A percentile compares a stretch with the other conserved stretches of the same genome.
phyloP scores from a whole-genome alignment of 2,797 vertebrate genomes.

The Bucorvus abyssinicus region DNA sequence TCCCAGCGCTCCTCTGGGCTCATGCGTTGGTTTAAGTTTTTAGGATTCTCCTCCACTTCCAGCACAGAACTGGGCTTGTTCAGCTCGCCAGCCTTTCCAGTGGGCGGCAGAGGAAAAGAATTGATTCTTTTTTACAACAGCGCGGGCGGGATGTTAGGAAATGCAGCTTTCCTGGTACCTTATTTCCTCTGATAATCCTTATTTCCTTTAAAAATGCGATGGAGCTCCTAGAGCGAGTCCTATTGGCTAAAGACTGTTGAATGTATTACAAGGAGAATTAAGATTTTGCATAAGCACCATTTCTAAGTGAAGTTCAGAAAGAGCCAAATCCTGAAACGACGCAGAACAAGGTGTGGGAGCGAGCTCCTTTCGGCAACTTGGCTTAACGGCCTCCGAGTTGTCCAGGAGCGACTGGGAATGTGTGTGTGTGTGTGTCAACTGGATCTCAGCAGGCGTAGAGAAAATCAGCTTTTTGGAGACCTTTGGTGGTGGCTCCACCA shows the following conservation, averaged over 20 bases:
- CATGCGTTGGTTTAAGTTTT: no score
- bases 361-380: background rate
- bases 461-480: background rate
- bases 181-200: background rate
- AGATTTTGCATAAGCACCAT: background rate
- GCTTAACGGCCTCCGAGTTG: background rate
- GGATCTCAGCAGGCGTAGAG: background rate
- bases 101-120: background rate
- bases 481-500: background rate
- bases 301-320: background rate
- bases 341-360: background rate
- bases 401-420: accelerated
- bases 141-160: background rate
- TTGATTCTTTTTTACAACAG: background rate
- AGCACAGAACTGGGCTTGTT: background rate
- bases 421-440: background rate
- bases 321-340: background rate
- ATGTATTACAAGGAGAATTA: background rate
- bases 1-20: no score
- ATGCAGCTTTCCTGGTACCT: background rate
- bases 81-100: background rate
- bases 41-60: background rate
- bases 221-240: background rate
- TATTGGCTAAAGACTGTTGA: background rate
- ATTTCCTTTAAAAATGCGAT: background rate